These are phyloP conservation scores for Sitta europaea DNA, from an alignment of 2,113 vertebrate species.

Conservation along the genomic window DNA sequence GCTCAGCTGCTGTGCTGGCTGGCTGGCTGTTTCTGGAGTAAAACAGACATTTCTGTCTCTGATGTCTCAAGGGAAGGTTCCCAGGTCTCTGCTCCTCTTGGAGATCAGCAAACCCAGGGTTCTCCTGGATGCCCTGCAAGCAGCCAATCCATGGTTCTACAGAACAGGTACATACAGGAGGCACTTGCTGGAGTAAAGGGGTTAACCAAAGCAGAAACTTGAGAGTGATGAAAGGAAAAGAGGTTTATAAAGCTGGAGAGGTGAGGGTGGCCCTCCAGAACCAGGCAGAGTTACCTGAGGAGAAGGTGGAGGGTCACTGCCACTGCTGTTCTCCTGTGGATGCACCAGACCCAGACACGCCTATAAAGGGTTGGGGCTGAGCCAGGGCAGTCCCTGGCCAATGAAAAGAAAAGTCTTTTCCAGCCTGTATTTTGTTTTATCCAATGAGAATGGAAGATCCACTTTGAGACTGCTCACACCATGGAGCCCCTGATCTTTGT, in stretches of 20 bases:
- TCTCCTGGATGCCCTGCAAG: not conserved
- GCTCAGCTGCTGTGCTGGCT: not conserved
- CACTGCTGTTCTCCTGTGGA: not conserved
- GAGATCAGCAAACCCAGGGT: not conserved
- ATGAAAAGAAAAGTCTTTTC: not conserved
- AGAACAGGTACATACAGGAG: fast-evolving
- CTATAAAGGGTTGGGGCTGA: not conserved
- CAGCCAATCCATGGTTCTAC: not conserved
- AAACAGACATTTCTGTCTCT: not conserved
- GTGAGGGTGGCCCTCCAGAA: not conserved
- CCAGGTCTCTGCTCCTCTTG: not conserved
- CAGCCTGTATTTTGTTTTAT: not conserved
- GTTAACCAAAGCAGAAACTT: not conserved
- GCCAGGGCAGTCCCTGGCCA: fast-evolving
- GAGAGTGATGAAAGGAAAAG: not conserved
- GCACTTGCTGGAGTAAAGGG: not conserved
- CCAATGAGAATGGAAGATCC: not conserved
- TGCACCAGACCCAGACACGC: not conserved
- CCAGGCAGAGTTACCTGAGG: not conserved
- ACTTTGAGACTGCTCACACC: not conserved
- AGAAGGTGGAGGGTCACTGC: not conserved
- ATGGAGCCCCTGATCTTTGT: not conserved
- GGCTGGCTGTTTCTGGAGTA: not conserved
- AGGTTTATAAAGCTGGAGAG: not conserved
- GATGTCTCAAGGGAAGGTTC: not conserved